Base-by-base conservation (phyloP, 2,888 invertebrate genomes). In the Heliconius charithonia region DNA sequence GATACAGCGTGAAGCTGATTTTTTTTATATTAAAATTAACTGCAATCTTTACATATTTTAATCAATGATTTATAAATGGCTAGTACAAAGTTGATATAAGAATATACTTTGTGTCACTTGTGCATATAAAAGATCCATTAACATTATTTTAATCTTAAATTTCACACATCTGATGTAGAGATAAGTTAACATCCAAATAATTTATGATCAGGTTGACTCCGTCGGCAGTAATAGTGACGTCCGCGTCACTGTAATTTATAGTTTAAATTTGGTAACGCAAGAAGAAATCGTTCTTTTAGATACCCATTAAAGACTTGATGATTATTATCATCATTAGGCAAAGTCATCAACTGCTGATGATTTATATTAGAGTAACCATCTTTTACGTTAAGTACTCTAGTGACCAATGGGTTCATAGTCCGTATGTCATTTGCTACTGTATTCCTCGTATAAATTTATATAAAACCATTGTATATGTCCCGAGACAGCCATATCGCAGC, bases 231-330 rank as follows among this genome's bases (percentile, higher is more conserved):
- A 81, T 78, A 69, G 80, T 81, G 77, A 81, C 77, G 80, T 80
- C 63, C 79, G 80, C 78, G 80, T 82, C 81, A 81, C 45, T 79
- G 69, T 81, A 78, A 82, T 82, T 82, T 81, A 82, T 82, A 79
- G 82, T 80, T 80, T 81, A 81, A 80, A 81, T 82, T 82, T 74
- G 75, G 80, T 80, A 81, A 79, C 63, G 72, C 67, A 76, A 74
- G 72, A 78, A 80, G 80, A 76, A 77, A 78, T 80, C 71, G 76
- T 79, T 81, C 79, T 80, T 80, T 81, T 79, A 77, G 77, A 80
- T 80, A 81, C 76, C 51, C 74, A 81, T 81, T 82, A 80, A 80
- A 79, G 72, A 62, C 73, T 79, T 77, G 71, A 80, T 79, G 82
- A 82, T 82, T 79, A 78, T 82, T 79, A 82, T 81, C 80, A 76